A percentile compares a stretch with the other conserved stretches of the same genome.
Conservation (phyloP, 2,888 invertebrate genomes). For the Brachyopa scutellaris region DNA sequence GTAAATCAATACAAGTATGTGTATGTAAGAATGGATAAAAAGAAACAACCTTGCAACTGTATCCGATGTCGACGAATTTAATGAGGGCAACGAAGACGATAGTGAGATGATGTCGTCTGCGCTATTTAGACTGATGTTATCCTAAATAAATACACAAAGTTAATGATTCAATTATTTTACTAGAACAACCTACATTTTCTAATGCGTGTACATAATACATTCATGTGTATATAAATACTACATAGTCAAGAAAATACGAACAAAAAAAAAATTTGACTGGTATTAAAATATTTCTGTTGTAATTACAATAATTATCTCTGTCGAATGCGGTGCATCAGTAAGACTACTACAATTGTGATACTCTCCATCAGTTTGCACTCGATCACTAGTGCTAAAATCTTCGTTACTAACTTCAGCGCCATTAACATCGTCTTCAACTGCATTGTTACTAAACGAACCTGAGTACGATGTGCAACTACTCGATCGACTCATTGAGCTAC, state of each 20-base stretch:
- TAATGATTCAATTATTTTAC: conserved; percentile 14
- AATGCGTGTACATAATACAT: neutral
- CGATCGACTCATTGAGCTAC: conserved; percentile 66
- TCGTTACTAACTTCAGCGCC: conserved; percentile 55
- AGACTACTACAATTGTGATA: conserved; percentile 54
- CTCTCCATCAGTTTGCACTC: conserved; percentile 47
- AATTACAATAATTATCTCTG: conserved; percentile 77
- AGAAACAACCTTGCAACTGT: conserved; percentile 45
- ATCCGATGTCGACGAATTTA: conserved; percentile 64
- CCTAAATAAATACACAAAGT: conserved; percentile 73
- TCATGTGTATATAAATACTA: too few species aligned
- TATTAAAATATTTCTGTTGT: conserved; percentile 65
- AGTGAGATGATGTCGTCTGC: conserved; percentile 76
- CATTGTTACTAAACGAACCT: conserved; percentile 69
- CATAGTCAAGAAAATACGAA: too few species aligned
- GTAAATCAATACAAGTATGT: neutral
- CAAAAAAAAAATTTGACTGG: too few species aligned
- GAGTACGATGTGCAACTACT: conserved; percentile 66
- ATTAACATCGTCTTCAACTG: conserved; percentile 35
- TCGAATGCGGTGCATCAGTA: conserved; percentile 51
- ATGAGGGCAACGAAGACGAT: conserved; percentile 74
- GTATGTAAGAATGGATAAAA: neutral
- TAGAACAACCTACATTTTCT: neutral
- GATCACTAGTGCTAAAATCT: conserved; percentile 50
- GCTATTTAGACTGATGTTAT: conserved; percentile 75